Conservation (phyloP, 2,888 invertebrate genomes). For the Zaprionus obscuricornis region DNA sequence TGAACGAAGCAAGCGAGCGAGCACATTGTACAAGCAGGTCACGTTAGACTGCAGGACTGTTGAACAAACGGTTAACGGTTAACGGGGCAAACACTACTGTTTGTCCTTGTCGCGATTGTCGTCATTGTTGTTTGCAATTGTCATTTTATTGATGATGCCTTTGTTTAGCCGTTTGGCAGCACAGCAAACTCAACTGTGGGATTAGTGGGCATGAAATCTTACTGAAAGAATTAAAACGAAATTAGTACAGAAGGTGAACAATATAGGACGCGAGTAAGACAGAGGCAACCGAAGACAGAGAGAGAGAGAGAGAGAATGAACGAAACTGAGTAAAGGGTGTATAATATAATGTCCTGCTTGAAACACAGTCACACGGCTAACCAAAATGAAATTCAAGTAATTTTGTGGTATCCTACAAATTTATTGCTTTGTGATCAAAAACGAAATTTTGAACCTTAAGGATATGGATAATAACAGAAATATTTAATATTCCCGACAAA, state of each 20-base stretch:
- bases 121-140: conserved; percentile 81
- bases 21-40: too few relatives aligned
- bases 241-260: conserved; percentile 42
- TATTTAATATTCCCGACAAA: too few relatives aligned
- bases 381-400: too few relatives aligned
- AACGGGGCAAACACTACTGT: conserved; percentile 70
- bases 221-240: conserved; percentile 68
- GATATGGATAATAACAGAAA: too few relatives aligned
- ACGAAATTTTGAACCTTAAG: too few relatives aligned
- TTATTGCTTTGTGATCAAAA: too few relatives aligned
- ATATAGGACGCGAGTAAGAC: conserved; percentile 4
- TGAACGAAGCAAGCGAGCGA: conserved; percentile 36
- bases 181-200: conserved; percentile 71
- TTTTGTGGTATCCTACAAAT: too few relatives aligned
- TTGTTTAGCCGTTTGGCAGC: conserved; percentile 52
- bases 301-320: neutral
- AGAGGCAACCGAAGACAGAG: neutral
- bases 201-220: conserved; percentile 69
- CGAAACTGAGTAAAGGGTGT: too few relatives aligned
- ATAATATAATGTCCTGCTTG: too few relatives aligned
- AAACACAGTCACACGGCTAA: too few relatives aligned
- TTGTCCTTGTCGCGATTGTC: conserved; percentile 78
- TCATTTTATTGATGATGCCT: conserved; percentile 79
- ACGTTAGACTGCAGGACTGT: neutral
- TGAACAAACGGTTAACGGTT: neutral